Conservation (phyloP, 2,797 vertebrate species). For the Tangara arthus region DNA sequence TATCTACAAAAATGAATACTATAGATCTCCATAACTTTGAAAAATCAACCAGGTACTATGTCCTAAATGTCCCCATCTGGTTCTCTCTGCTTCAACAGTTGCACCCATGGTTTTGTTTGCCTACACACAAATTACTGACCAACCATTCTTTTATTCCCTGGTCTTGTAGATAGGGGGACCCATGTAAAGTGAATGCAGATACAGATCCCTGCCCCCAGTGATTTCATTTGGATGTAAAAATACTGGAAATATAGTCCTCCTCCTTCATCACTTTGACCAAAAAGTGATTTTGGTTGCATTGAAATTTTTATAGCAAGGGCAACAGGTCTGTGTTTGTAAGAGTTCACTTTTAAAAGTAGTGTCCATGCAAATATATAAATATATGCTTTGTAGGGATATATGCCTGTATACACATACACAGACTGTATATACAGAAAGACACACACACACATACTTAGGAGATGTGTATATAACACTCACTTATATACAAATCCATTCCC, state of each 20-base stretch:
- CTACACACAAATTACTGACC: background rate
- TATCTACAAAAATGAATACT: background rate
- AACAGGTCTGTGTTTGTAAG: background rate
- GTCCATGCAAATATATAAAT: background rate
- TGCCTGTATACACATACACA: background rate
- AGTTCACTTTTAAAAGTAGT: background rate
- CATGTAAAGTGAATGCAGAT: background rate
- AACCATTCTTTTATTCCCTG: background rate
- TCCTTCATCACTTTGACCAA: background rate
- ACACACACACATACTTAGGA: slow-evolving; percentile 37
- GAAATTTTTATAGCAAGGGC: background rate
- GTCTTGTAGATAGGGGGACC: slow-evolving; percentile 34
- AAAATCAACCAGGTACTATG: background rate
- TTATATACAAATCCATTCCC: slow-evolving; percentile 41
- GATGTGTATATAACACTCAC: slow-evolving; percentile 31
- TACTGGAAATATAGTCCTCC: background rate
- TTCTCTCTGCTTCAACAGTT: background rate
- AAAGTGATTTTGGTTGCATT: background rate
- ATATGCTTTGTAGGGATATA: background rate
- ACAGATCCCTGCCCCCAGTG: background rate
- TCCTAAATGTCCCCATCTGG: background rate
- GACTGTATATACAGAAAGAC: slow-evolving; percentile 26
- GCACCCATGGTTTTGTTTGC: background rate
- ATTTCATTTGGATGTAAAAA: background rate
- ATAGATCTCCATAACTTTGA: background rate